A percentile compares a stretch with the other conserved stretches of the same genome.
Evolutionary conservation across 2,888 invertebrate species (phyloP).

Genomic region (Xestia ashworthii): DNA sequence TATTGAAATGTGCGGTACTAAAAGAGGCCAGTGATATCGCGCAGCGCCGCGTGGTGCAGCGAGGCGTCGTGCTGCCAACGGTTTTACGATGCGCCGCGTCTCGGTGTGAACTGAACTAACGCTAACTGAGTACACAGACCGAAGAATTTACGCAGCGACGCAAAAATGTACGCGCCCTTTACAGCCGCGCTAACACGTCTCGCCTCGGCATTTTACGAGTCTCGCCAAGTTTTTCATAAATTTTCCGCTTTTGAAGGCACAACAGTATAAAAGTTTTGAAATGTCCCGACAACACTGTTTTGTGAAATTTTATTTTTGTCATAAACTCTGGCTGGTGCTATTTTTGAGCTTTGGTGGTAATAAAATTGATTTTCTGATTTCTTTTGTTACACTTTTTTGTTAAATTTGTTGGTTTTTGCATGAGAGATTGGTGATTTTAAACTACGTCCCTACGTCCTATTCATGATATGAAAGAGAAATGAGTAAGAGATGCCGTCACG

Average conservation of each 20-base stretch:
- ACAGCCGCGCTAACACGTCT: constrained; percentile 49
- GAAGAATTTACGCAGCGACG: constrained; percentile 33
- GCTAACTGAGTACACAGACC: background rate
- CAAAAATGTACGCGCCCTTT: constrained; percentile 53
- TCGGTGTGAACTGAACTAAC: no score
- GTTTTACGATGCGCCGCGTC: no score
- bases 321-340: constrained; percentile 10
- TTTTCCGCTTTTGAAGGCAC: constrained; percentile 41
- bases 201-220: constrained; percentile 58
- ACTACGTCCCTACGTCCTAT: background rate
- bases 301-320: constrained; percentile 32
- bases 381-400: background rate
- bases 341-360: background rate
- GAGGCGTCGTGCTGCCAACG: no score
- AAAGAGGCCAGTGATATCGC: no score
- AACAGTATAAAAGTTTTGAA: constrained; percentile 60
- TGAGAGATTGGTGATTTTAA: background rate
- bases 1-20: no score
- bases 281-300: constrained; percentile 51
- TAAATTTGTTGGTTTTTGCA: background rate
- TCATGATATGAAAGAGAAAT: no score
- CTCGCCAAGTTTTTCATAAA: constrained; percentile 55
- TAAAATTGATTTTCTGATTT: background rate
- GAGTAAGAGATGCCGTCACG: no score
- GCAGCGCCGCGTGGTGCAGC: no score